Conservation (phyloP, 2,113 vertebrate genomes). For the Sciurus niger region DNA sequence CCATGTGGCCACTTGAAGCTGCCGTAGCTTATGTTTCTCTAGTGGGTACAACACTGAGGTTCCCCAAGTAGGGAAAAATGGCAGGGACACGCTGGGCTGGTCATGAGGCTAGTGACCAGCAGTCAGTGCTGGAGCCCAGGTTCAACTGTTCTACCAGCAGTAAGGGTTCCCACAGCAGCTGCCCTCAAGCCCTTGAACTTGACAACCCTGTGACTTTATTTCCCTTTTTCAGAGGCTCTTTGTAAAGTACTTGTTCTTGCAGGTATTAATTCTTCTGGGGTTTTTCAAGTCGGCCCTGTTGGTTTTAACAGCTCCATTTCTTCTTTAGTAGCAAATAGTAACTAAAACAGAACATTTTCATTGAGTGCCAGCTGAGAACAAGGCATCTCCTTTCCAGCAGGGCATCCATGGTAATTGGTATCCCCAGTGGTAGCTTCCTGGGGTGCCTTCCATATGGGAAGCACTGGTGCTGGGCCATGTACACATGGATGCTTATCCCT, state of each 20-base stretch:
- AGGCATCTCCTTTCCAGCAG: not conserved
- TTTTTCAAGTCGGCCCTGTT: not conserved
- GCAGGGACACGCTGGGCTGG: rapidly evolving
- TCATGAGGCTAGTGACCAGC: rapidly evolving
- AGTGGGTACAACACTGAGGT: not conserved
- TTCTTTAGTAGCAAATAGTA: not conserved
- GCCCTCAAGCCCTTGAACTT: not conserved
- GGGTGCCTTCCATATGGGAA: not conserved
- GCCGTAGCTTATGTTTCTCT: rapidly evolving
- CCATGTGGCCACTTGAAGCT: no score
- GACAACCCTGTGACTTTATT: not conserved
- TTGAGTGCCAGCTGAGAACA: not conserved
- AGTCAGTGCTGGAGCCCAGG: not conserved
- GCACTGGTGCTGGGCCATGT: rapidly evolving
- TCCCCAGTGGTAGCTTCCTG: not conserved
- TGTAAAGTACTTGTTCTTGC: rapidly evolving
- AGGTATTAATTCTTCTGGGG: not conserved
- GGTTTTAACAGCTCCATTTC: not conserved
- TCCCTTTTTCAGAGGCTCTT: not conserved
- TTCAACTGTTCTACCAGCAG: rapidly evolving
- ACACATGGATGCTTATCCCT: rapidly evolving
- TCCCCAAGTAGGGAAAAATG: no score
- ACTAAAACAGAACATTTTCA: not conserved
- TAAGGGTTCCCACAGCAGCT: not conserved
- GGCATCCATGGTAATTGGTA: not conserved